phyloP scores from a whole-genome alignment of 2,888 invertebrate genomes.

The Eupsilia transversa region DNA sequence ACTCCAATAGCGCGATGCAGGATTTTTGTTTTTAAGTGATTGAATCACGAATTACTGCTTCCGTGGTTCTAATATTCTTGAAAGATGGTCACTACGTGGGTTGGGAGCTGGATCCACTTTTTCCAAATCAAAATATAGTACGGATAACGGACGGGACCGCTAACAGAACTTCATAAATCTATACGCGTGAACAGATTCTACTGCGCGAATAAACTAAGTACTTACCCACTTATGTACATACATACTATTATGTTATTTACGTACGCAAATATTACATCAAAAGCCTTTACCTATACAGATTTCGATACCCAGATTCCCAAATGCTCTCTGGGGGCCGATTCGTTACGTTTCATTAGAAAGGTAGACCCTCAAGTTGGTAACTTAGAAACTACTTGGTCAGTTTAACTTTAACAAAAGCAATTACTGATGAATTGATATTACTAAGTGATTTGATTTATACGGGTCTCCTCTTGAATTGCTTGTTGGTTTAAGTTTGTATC shows the following conservation, averaged over 20 bases:
- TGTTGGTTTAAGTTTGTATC: background rate
- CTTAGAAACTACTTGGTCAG: slow-evolving; percentile 63
- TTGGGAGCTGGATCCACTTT: too few species aligned
- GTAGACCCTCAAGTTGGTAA: slow-evolving; percentile 35
- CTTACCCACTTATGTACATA: background rate
- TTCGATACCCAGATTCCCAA: slow-evolving; percentile 43
- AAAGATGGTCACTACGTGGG: background rate
- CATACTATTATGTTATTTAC: background rate
- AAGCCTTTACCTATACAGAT: slow-evolving; percentile 42
- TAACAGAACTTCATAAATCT: slow-evolving; percentile 7
- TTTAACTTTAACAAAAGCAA: slow-evolving; percentile 61
- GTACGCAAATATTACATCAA: slow-evolving; percentile 14
- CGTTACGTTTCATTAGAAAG: slow-evolving; percentile 62
- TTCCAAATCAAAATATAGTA: background rate
- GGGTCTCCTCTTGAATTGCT: slow-evolving; percentile 27
- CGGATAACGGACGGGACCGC: background rate
- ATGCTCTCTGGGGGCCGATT: slow-evolving; percentile 50
- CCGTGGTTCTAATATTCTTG: background rate
- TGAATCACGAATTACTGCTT: background rate
- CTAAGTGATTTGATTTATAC: slow-evolving; percentile 50
- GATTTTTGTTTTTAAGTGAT: too few species aligned
- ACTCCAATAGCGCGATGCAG: too few species aligned
- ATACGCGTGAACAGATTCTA: slow-evolving; percentile 11
- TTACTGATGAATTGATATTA: slow-evolving; percentile 46
- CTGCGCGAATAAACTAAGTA: slow-evolving; percentile 7